Evolutionary conservation across 2,888 invertebrate species (phyloP).

Genomic region (Gymnosoma rotundatum): DNA sequence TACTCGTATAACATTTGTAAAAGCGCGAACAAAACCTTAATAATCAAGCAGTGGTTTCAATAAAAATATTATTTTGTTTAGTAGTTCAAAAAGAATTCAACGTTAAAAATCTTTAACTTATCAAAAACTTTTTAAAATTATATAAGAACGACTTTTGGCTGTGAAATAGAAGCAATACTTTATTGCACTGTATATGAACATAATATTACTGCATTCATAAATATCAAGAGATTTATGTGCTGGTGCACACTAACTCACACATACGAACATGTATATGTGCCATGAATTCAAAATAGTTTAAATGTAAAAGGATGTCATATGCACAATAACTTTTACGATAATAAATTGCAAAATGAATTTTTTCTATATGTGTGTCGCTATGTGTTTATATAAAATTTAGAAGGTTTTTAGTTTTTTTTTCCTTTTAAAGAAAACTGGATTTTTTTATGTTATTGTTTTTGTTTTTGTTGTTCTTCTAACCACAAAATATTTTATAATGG

Average conservation of each 20-base stretch:
- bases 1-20: too few species aligned
- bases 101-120: too few species aligned
- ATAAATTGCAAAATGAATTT: constrained; percentile 39
- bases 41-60: not conserved
- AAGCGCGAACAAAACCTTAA: not conserved
- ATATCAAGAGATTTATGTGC: constrained; percentile 35
- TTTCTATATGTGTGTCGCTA: not conserved
- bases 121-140: too few species aligned
- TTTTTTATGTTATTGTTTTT: constrained; percentile 19
- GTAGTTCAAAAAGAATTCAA: not conserved
- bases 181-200: not conserved
- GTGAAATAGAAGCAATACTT: too few species aligned
- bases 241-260: constrained; percentile 5
- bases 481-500: constrained; percentile 57
- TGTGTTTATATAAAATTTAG: not conserved
- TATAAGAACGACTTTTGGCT: too few species aligned
- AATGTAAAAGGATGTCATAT: constrained; percentile 62
- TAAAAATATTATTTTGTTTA: not conserved
- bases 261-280: not conserved
- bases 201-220: constrained; percentile 4
- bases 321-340: constrained; percentile 61
- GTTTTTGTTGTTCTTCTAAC: constrained; percentile 22
- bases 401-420: constrained; percentile 43
- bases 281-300: constrained; percentile 47
- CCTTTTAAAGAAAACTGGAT: constrained; percentile 33